phyloP scores from a whole-genome alignment of 2,797 vertebrate genomes.

The Capromys pilorides region DNA sequence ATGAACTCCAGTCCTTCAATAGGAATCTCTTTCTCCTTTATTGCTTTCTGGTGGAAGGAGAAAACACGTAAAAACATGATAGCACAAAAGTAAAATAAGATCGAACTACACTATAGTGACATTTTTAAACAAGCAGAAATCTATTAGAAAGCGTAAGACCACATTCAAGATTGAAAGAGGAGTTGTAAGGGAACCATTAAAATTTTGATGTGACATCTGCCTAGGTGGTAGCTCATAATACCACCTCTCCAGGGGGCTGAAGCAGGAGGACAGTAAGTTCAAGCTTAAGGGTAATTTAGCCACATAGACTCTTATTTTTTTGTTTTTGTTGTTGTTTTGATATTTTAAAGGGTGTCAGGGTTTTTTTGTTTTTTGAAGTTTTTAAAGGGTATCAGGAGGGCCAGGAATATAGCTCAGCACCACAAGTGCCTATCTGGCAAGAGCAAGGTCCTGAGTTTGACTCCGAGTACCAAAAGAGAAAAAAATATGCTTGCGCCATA shows the following conservation, averaged over 20 bases:
- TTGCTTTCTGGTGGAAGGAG: conserved; percentile 90
- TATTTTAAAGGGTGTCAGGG: not conserved
- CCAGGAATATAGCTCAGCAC: too few relatives aligned
- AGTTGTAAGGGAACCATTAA: not conserved
- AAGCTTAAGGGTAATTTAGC: not conserved
- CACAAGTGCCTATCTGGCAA: too few relatives aligned
- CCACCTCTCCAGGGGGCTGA: not conserved
- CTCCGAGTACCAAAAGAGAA: too few relatives aligned
- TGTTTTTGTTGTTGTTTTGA: too few relatives aligned
- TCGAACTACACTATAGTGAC: not conserved
- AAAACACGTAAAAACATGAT: conserved; percentile 32
- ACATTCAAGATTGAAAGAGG: not conserved
- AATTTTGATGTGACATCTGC: not conserved
- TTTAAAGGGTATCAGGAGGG: not conserved
- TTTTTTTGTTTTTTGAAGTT: not conserved
- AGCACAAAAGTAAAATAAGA: not conserved
- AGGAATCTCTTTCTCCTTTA: conserved; percentile 97
- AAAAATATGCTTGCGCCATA: too few relatives aligned
- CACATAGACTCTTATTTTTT: not conserved
- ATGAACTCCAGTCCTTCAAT: conserved; percentile 97
- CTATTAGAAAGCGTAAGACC: not conserved
- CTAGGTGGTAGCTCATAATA: not conserved
- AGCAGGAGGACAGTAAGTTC: not conserved
- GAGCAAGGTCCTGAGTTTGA: too few relatives aligned
- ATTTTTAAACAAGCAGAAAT: not conserved